Evolutionary conservation across 2,113 vertebrate genomes (phyloP).

Genomic region (Sinocyclocheilus grahami): DNA sequence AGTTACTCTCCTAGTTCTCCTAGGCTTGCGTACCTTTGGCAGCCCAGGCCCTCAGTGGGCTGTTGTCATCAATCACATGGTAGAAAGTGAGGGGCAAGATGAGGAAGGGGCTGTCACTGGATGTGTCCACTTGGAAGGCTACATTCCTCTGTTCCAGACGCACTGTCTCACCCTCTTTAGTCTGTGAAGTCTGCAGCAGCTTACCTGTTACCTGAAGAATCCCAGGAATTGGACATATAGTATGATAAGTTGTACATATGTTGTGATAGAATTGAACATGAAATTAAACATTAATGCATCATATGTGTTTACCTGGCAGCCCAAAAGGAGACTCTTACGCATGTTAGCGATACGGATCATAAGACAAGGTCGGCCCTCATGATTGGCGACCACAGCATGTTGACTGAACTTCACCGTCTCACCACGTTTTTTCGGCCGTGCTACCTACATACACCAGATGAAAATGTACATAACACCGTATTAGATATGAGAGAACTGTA

Average conservation of each 20-base stretch:
- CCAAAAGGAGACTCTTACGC: constrained; percentile 91
- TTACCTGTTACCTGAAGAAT: constrained; percentile 86
- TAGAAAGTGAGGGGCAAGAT: constrained; percentile 96
- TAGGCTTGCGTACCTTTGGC: constrained; percentile 70
- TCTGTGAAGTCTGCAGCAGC: constrained; percentile 89
- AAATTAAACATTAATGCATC: background rate
- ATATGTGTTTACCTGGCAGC: constrained; percentile 79
- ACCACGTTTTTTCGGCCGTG: constrained; percentile 92
- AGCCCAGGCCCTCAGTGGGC: constrained; percentile 83
- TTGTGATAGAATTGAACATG: constrained; percentile 10
- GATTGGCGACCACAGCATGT: constrained; percentile 86
- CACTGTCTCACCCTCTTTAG: constrained; percentile 90
- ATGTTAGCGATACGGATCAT: constrained; percentile 98
- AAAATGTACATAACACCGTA: no score
- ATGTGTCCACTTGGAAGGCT: constrained; percentile 92
- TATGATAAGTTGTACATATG: constrained; percentile 36
- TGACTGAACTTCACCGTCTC: constrained; percentile 97
- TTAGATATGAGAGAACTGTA: background rate
- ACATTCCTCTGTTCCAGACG: constrained; percentile 93
- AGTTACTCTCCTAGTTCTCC: background rate
- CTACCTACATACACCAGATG: constrained; percentile 71
- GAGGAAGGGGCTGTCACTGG: constrained; percentile 95
- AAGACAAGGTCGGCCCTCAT: constrained; percentile 87
- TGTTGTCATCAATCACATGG: constrained; percentile 89
- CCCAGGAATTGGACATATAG: constrained; percentile 37